Base-by-base conservation (phyloP, 1,140 invertebrate genomes). In the Aphidius ervi region DNA sequence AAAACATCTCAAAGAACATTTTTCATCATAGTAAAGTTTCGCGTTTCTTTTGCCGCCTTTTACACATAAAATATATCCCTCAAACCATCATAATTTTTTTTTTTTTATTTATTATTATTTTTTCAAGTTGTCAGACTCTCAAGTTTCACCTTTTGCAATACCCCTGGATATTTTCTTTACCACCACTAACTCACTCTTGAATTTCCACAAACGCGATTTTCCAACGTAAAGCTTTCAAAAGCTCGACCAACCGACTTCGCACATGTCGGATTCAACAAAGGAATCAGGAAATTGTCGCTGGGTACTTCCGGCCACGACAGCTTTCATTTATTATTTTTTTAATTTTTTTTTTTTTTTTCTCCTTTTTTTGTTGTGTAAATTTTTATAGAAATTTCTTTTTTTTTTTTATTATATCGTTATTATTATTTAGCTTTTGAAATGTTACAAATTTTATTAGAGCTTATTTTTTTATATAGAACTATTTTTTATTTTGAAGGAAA, bases 261-360 rank as follows among this genome's bases (percentile, higher is more conserved):
- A 9, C 46, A n/a, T 41, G 16, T 16, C 50, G 50, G n/a, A 2
- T 57, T 49, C 56, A 56, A 62, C 59, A 65, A 65, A 63, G 61
- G 40, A 46, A 46, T 59, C 56, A 65, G 61, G 64, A 65, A 65
- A 65, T 65, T 65, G 64, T 65, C 64, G 59, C 59, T 63, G 59
- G 48, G 49, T 49, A 61, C 61, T 63, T 65, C 61, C 64, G 64
- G 59, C 49, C 50, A 48, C 31, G 46, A 55, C 58, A 23, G 31
- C 47, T 49, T 31, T 20, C 5, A 6, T 6, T 9, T 52, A 10
- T 52, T 37, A 6, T 37, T 52, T 9, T 37, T 39, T 37, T 39
- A 10, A 6, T 37, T 39, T 40, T 1, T 39, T 54, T 54, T 54
- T 54, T 42, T 54, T 54, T 54, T n/a, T n/a, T n/a, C n/a, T n/a